Base-by-base conservation (phyloP, 2,797 vertebrate species). In the Pogoniulus pusillus region DNA sequence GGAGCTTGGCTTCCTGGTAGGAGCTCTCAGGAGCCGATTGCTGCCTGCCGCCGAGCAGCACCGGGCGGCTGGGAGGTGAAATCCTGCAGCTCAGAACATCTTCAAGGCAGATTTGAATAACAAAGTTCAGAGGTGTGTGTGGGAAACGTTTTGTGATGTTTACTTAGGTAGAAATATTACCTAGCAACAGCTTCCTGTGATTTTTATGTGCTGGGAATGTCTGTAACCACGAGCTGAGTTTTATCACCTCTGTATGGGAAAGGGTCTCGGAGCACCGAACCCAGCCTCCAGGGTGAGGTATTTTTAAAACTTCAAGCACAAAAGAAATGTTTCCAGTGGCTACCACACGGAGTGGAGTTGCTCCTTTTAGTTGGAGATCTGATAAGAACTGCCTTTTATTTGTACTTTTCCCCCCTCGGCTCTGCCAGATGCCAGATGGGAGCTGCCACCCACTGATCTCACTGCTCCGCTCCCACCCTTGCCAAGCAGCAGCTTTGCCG, bases 171-270 rank as follows among this genome's bases (percentile, higher is more conserved):
- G 91, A 87, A 94, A 88, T 92, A 96, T 85, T 94, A 87, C 95
- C 96, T 96, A 96, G 95, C 96, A 95, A 96, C 96, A 90, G 84
- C 89, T 96, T 96, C 93, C 96, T 95, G 91, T 82, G 57, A 95
- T 93, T 96, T 96, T 95, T 85, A 55, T 87, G 87, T 94, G 95
- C 96, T 96, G 96, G 95, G 96, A 97, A 96, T 93, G 91, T 95
- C 89, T 95, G 90, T 94, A 74, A 78, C 91, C 79, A 19, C 47
- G 30, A 88, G 87, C 86, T 90, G 15, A 8, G 37, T 53, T 96
- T 95, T 92, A 89, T 83, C 82, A 73, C 92, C 80, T 81, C 74
- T 53, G 58, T 34, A 71, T 91, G 95, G 94, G 93, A 96, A 96
- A 95, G 73, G 91, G 83, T 69, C 86, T 91, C 4, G 5, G 35